Percentiles rank a stretch among this genome's conserved stretches.
phyloP scores from a whole-genome alignment of 2,113 vertebrate species.

The Drymodes brunneopygia region DNA sequence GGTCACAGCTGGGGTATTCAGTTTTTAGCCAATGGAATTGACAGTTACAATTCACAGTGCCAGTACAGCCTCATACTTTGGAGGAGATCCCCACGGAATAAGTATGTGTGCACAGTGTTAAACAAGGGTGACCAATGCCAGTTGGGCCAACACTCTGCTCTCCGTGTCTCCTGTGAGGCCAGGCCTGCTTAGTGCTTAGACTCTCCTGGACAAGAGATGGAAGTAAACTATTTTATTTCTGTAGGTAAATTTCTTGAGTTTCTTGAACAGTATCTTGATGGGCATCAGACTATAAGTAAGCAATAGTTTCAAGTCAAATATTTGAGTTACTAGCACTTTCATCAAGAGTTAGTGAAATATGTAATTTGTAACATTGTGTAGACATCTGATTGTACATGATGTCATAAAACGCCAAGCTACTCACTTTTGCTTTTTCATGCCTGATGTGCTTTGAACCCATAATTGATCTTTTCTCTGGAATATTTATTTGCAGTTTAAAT shows the following conservation, averaged over 20 bases:
- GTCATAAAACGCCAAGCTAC: background rate
- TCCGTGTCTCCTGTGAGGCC: background rate
- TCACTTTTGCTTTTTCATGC: background rate
- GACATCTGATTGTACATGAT: background rate
- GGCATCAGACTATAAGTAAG: background rate
- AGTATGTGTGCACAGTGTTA: background rate
- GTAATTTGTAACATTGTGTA: background rate
- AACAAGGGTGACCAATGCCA: accelerated
- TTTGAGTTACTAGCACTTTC: background rate
- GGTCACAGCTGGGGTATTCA: background rate
- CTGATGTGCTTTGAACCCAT: background rate
- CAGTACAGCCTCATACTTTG: background rate
- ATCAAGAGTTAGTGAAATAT: background rate
- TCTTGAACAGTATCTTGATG: background rate
- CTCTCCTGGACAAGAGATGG: background rate
- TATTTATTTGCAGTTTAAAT: background rate
- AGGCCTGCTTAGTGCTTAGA: background rate
- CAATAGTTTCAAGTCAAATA: background rate
- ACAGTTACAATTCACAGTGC: accelerated
- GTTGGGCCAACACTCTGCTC: accelerated
- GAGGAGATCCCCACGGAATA: background rate
- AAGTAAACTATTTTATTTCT: background rate
- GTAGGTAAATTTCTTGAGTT: background rate
- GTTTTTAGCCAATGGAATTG: background rate
- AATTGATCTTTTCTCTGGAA: background rate